These are phyloP conservation scores for Serilophus lunatus DNA, from an alignment of 2,113 vertebrate genomes.

Conservation along the genomic window DNA sequence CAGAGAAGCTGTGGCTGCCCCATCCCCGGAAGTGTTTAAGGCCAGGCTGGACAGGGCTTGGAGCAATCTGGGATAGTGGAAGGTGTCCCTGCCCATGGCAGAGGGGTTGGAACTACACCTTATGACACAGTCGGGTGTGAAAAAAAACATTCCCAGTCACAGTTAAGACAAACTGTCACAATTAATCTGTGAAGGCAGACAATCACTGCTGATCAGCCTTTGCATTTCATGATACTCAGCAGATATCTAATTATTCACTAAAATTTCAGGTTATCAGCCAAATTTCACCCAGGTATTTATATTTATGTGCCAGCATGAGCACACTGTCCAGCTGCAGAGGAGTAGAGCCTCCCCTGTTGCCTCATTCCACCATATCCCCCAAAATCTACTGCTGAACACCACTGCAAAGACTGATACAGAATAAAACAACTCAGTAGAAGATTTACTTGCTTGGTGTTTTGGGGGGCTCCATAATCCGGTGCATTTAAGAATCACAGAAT, in stretches of 20 bases:
- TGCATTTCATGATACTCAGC: neutral
- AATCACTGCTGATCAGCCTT: neutral
- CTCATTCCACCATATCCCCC: neutral
- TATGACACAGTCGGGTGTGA: neutral
- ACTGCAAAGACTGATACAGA: neutral
- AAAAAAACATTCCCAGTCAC: neutral
- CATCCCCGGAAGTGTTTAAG: neutral
- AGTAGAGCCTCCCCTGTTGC: neutral
- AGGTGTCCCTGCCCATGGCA: neutral
- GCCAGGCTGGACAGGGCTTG: neutral
- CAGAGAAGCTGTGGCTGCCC: neutral
- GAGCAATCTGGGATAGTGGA: neutral
- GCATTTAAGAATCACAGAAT: neutral
- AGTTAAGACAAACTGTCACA: neutral
- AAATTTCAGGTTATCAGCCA: neutral
- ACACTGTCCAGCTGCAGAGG: neutral
- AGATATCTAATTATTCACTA: neutral
- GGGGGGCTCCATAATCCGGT: neutral
- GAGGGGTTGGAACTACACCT: fast-evolving
- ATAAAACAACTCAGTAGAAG: neutral
- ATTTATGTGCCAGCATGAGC: fast-evolving
- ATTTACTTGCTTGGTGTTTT: neutral
- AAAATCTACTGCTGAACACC: neutral
- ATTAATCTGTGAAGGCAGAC: neutral
- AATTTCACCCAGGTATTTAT: neutral